Base-by-base conservation (phyloP, 2,888 invertebrate species). In the Cylloceria caligata region DNA sequence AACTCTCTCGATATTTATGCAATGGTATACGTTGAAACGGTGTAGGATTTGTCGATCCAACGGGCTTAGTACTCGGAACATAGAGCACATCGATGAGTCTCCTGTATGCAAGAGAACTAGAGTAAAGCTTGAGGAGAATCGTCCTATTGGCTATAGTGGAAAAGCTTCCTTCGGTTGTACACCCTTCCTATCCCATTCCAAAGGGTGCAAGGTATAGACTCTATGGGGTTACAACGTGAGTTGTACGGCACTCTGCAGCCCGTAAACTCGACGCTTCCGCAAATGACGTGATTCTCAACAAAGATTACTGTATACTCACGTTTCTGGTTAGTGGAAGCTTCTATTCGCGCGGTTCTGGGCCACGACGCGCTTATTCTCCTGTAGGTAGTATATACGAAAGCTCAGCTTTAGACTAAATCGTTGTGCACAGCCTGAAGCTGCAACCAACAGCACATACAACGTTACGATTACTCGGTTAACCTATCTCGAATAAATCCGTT, bases 301-400 rank as follows among this genome's bases (percentile, higher is more conserved):
- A 65, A 74, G 73, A 73, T 73, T 73, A 73, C 62, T 34, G 73
- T 73, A 73, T 52, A 73, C 36, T 73, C 73, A 36, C 52, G 64
- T 64, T 74, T n/a, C 34, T 9, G 36, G 34, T 62, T 34, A 19
- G 36, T 36, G 11, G 42, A 36, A 65, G 74, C 74, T 64, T 52
- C 16, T 30, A 11, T n/a, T 16, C 7, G 27, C 7, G 27, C 62
- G 27, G 13, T 71, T 64, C 64, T 55, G 24, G 36, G 30, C 64
- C 49, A 42, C n/a, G n/a, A n/a, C 27, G n/a, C 30, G 11, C 27
- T 39, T 39, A 27, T 16, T 52, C 39, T 27, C 24, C 11, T 49
- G 11, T 64, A 36, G 39, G 2, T 5, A 57, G 21, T 57, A 55
- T 27, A 21, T 16, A 39, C 55, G 64, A 74, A 52, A 64, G 74